phyloP scores from a whole-genome alignment of 2,797 vertebrate genomes.

The Propithecus deckenii region DNA sequence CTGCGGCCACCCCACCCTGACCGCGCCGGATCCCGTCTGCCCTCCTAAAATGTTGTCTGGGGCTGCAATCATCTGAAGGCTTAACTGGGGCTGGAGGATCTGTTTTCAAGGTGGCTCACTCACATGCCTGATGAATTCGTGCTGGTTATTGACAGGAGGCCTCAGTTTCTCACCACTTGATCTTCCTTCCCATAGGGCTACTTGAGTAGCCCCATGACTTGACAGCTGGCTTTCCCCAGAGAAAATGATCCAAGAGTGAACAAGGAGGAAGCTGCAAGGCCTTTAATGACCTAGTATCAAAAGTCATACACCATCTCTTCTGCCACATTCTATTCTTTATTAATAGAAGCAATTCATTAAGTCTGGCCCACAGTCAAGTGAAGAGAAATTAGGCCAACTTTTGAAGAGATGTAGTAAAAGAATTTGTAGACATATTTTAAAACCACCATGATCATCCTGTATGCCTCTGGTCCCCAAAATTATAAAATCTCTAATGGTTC shows the following conservation, averaged over 20 bases:
- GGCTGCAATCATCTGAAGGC: too few species aligned
- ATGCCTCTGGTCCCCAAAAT: not conserved
- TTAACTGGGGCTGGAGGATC: not conserved
- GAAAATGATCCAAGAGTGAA: not conserved
- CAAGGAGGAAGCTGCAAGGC: not conserved
- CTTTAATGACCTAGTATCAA: not conserved
- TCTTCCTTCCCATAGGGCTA: not conserved
- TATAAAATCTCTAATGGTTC: not conserved
- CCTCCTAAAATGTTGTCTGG: not conserved
- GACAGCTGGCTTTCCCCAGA: not conserved
- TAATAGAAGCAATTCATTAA: not conserved
- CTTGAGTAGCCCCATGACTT: not conserved
- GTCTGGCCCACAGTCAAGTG: not conserved
- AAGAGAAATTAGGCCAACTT: not conserved
- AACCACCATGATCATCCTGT: not conserved
- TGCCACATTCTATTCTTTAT: not conserved
- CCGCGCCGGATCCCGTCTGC: too few species aligned
- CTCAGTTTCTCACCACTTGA: not conserved
- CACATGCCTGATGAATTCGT: not conserved
- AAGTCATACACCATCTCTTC: not conserved
- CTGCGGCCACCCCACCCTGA: too few species aligned
- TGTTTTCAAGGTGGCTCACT: not conserved
- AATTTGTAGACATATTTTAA: not conserved
- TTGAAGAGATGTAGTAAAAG: not conserved
- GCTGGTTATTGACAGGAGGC: not conserved